phyloP scores from a whole-genome alignment of 1,140 invertebrate species.

The Panulirus ornatus region DNA sequence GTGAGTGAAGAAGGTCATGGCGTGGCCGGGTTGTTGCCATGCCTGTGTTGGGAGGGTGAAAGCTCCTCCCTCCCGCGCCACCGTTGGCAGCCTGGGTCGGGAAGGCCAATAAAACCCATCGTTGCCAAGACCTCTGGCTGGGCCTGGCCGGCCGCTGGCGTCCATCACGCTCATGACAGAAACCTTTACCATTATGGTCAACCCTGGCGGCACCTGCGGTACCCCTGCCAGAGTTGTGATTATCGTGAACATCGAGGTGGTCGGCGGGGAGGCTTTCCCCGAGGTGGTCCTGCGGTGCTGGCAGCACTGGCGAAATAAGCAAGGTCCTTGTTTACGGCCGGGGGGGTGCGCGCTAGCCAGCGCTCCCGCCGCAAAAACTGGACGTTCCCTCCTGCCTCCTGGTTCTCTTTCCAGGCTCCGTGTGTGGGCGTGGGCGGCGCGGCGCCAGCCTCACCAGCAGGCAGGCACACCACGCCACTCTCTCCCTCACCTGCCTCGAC shows the following conservation, averaged over 20 bases:
- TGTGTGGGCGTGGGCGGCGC: background rate
- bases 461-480: background rate
- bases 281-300: background rate
- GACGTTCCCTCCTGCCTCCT: background rate
- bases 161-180: background rate
- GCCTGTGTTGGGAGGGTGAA: background rate
- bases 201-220: background rate
- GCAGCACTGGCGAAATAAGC: background rate
- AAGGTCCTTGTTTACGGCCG: background rate
- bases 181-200: background rate
- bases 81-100: background rate
- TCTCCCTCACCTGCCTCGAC: no score
- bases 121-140: background rate
- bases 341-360: background rate
- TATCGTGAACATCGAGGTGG: no score
- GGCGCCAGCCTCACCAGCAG: background rate
- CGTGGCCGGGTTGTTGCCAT: background rate
- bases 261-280: no score
- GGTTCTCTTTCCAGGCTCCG: background rate
- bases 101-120: background rate
- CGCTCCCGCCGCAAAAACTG: background rate
- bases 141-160: background rate
- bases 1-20: background rate
- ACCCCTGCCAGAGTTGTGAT: background rate
- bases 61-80: background rate